Base-by-base conservation (phyloP, 2,797 vertebrate species). In the Oryzias sinensis region DNA sequence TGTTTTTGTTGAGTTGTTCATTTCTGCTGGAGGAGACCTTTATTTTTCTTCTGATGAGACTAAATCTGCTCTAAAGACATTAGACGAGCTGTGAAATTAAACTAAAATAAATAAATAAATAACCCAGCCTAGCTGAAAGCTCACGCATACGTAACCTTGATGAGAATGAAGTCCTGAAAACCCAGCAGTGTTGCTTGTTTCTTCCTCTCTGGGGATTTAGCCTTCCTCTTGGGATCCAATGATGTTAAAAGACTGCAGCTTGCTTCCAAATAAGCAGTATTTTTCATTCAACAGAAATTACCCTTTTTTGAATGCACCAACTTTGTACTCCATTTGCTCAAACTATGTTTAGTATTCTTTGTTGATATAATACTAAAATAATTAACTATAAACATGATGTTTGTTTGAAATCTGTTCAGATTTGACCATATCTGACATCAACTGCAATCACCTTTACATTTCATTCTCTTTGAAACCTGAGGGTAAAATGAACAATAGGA, bases 171-270 rank as follows among this genome's bases (percentile, higher is more conserved):
- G 44, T 50, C 70, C 65, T 51, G 57, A 73, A 59, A 55, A 71
- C 70, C 75, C 74, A 62, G 68, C 50, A 57, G 72, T 72, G 49
- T 49, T 68, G 58, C 45, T 46, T 29, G 56, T 54, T 70, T 47
- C 33, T 4, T 51, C 65, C 73, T 69, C 74, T 53, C 44, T 65
- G 81, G 79, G 2, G 79, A 83, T 72, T 83, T 59, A 60, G 72
- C 75, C 76, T 82, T 76, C 68, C 52, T 72, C 66, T 85, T 82
- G 64, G 64, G 56, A 77, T 82, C 72, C 74, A 77, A 72, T 71
- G 64, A 50, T 43, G 1, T 68, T 70, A 62, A 41, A 76, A 83
- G 85, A 80, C 69, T 53, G 55, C 49, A 52, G 72, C 65, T 60
- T 71, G 63, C 67, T 70, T 80, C 69, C 74, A 43, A 53, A 49